Conservation (phyloP, 2,797 vertebrate genomes). For the Morus bassanus region DNA sequence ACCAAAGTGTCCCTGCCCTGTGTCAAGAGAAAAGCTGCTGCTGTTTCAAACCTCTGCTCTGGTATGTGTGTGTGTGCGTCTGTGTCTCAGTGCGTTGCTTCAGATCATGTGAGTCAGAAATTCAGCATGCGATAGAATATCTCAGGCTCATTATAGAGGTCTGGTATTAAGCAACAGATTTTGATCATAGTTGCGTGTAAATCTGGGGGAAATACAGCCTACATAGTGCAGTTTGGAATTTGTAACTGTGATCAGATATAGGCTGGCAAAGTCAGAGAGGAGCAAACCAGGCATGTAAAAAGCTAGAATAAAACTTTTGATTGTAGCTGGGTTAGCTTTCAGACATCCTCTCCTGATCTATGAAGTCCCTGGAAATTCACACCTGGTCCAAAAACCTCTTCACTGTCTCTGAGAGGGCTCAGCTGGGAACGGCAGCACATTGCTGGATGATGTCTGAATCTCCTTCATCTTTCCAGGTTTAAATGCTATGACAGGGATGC, state of each 20-base stretch:
- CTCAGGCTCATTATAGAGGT: slow-evolving; percentile 13
- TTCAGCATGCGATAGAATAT: background rate
- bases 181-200: background rate
- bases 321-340: background rate
- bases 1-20: slow-evolving; percentile 67
- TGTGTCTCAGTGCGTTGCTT: background rate
- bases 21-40: slow-evolving; percentile 70
- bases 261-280: background rate
- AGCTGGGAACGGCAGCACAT: background rate
- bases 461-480: background rate
- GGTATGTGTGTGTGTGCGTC: no score
- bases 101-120: slow-evolving; percentile 15
- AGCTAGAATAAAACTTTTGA: background rate
- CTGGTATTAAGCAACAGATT: slow-evolving; percentile 32
- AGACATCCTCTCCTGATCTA: background rate
- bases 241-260: background rate
- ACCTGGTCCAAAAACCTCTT: background rate
- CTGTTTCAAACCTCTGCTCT: slow-evolving; percentile 50
- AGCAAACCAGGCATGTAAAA: background rate
- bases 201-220: background rate
- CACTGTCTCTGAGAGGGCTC: background rate
- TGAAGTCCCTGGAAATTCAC: background rate
- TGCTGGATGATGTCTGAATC: background rate
- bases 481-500: background rate
- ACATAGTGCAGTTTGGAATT: background rate